Percentiles rank a stretch among this genome's conserved stretches.
Conservation (phyloP, 2,888 invertebrate genomes). For the Urechis unicinctus region DNA sequence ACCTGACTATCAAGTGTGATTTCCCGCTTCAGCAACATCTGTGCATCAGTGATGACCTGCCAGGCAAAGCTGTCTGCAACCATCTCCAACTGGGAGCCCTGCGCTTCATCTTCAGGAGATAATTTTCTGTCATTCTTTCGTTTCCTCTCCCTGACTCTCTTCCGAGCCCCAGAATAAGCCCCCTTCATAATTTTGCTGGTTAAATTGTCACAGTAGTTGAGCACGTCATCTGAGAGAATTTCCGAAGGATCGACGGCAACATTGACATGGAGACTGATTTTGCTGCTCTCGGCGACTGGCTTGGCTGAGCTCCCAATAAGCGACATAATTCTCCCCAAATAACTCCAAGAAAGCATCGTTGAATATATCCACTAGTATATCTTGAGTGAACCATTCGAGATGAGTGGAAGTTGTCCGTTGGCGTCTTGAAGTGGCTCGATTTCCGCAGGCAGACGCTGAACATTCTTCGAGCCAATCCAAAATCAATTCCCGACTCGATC, state of each 20-base stretch:
- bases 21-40: no score
- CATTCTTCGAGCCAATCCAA: conserved; percentile 8
- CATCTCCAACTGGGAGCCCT: background rate
- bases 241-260: no score
- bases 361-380: conserved; percentile 14
- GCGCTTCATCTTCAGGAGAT: no score
- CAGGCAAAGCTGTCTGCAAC: background rate
- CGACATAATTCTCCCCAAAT: conserved; percentile 9
- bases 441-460: background rate
- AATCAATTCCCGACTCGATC: conserved; percentile 4
- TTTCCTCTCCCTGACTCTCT: background rate
- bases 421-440: background rate
- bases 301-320: no score
- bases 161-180: background rate
- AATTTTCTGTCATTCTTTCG: no score
- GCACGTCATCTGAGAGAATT: no score
- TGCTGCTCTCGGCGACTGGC: no score
- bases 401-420: conserved; percentile 5
- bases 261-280: no score
- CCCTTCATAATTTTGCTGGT: background rate
- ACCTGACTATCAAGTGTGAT: no score
- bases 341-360: conserved; percentile 11
- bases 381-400: conserved; percentile 15
- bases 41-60: background rate
- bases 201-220: no score